Conservation (phyloP, 2,888 invertebrate genomes). For the Drosophila cognata region DNA sequence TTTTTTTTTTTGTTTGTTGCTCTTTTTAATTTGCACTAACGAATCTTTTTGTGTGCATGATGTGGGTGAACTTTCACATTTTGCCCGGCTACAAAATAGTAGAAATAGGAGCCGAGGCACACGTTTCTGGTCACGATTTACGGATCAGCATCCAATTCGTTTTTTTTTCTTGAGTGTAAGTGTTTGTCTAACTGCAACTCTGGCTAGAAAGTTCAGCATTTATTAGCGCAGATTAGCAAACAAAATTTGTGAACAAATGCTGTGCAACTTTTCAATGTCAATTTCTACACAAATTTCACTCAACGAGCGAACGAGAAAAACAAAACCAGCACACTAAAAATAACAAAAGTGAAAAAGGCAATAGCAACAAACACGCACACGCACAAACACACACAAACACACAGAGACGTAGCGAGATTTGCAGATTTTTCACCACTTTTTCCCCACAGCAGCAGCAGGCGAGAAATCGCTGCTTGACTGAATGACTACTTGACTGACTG, state of each 20-base stretch:
- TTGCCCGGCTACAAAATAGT: conserved; percentile 37
- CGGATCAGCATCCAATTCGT: conserved; percentile 37
- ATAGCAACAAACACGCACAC: conserved; percentile 16
- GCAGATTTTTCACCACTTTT: conserved; percentile 72
- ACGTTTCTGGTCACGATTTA: conserved; percentile 75
- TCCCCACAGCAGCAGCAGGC: conserved; percentile 46
- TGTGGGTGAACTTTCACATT: conserved; percentile 84
- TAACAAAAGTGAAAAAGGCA: conserved; percentile 43
- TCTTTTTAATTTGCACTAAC: conserved; percentile 70
- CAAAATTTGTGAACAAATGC: conserved; percentile 11
- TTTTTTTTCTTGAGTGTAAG: conserved; percentile 14
- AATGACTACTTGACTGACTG: conserved; percentile 48
- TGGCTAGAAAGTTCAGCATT: not conserved
- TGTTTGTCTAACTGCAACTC: not conserved
- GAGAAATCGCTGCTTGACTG: conserved; percentile 54
- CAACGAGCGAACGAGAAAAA: conserved; percentile 13
- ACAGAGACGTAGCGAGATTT: conserved; percentile 23
- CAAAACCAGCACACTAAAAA: conserved; percentile 53
- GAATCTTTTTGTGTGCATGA: conserved; percentile 43
- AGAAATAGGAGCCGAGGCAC: conserved; percentile 22
- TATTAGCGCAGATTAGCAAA: conserved; percentile 11
- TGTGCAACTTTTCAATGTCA: conserved; percentile 79
- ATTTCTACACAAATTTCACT: conserved; percentile 72
- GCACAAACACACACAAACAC: conserved; percentile 3
- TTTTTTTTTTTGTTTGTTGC: conserved; percentile 44